Evolutionary conservation across 2,888 invertebrate genomes (phyloP).

Genomic region (Adineta ricciae): DNA sequence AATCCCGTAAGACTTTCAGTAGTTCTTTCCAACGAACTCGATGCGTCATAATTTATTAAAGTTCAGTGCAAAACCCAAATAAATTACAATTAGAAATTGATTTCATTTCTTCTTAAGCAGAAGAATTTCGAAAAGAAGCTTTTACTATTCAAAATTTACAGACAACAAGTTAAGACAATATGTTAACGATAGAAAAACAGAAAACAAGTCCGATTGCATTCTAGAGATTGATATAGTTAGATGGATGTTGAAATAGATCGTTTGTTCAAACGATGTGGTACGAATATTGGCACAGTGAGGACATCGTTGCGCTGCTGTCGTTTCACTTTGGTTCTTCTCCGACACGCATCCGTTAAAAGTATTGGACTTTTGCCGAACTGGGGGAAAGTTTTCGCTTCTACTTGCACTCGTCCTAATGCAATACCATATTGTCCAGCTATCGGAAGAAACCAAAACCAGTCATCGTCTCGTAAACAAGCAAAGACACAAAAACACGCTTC

Average conservation of each 20-base stretch:
- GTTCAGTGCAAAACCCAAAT: too few species aligned
- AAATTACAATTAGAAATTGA: too few species aligned
- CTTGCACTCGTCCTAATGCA: background rate
- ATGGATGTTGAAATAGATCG: background rate
- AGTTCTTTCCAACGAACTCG: too few species aligned
- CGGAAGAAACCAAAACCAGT: background rate
- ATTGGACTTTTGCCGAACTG: background rate
- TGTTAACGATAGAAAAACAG: too few species aligned
- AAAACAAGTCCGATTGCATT: too few species aligned
- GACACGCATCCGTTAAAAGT: background rate
- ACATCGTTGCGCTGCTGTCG: background rate
- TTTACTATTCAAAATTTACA: too few species aligned
- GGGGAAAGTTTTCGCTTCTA: background rate
- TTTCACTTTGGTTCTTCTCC: background rate
- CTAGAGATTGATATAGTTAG: too few species aligned
- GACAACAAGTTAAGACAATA: too few species aligned
- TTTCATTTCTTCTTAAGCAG: too few species aligned
- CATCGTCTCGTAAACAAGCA: constrained; percentile 2
- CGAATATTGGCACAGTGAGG: background rate
- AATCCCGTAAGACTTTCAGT: too few species aligned
- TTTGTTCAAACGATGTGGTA: background rate
- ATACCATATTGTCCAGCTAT: background rate
- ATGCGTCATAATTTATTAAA: too few species aligned
- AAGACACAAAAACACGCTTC: background rate
- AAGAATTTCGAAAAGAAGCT: too few species aligned